Evolutionary conservation across 2,888 invertebrate species (phyloP).

Genomic region (Rhyacophila evoluta): DNA sequence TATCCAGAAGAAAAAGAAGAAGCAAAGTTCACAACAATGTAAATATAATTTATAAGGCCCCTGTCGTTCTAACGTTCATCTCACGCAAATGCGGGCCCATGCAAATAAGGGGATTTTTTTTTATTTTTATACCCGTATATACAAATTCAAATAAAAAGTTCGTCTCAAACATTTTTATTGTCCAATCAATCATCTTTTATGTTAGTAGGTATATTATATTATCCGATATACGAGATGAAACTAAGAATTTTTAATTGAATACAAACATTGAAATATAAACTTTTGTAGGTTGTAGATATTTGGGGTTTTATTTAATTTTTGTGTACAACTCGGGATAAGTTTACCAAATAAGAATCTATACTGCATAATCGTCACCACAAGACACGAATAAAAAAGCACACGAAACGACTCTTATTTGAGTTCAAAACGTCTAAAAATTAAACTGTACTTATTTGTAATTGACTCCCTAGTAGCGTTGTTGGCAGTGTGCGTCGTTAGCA

Average conservation of each 20-base stretch:
- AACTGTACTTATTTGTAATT: too few relatives aligned
- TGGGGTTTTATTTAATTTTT: too few relatives aligned
- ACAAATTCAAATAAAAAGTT: slow-evolving; percentile 9
- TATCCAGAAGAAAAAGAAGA: not conserved
- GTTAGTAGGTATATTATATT: not conserved
- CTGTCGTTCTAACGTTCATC: not conserved
- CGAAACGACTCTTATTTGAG: too few relatives aligned
- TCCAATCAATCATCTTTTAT: not conserved
- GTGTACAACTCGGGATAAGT: too few relatives aligned
- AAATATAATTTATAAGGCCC: not conserved
- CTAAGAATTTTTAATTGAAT: not conserved
- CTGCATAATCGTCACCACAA: too few relatives aligned
- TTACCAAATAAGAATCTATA: too few relatives aligned
- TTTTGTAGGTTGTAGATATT: too few relatives aligned
- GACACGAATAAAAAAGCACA: too few relatives aligned
- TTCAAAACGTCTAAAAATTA: too few relatives aligned
- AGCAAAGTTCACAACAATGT: not conserved
- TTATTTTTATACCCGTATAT: slow-evolving; percentile 2
- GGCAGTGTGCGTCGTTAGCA: too few relatives aligned
- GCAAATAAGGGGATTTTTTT: not conserved
- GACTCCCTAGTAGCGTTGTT: too few relatives aligned
- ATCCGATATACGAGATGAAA: not conserved
- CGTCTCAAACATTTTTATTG: slow-evolving; percentile 20
- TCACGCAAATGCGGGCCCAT: slow-evolving; percentile 20
- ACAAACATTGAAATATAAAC: not conserved